A percentile compares a stretch with the other conserved stretches of the same genome.
These are phyloP conservation scores for Axea sp. DNA, from an alignment of 2,888 invertebrate genomes.

Conservation along the genomic window DNA sequence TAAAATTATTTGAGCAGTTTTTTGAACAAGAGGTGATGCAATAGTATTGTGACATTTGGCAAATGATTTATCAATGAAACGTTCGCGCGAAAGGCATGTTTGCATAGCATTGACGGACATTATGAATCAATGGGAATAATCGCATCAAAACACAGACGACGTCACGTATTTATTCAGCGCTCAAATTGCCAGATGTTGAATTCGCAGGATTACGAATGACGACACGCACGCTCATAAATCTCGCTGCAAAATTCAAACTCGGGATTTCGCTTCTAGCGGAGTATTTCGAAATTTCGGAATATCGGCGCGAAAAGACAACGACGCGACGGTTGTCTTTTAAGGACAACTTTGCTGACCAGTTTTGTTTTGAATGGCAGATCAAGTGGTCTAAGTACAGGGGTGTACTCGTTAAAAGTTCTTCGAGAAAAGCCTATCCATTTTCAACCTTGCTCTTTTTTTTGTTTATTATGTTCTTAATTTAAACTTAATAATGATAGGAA, in stretches of 20 bases:
- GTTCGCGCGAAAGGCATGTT: slow-evolving; percentile 19
- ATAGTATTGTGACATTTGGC: slow-evolving; percentile 5
- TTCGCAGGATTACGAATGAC: slow-evolving; percentile 37
- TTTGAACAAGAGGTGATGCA: neutral
- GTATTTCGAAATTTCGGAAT: slow-evolving; percentile 43
- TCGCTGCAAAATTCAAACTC: slow-evolving; percentile 26
- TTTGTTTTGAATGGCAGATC: slow-evolving; percentile 55
- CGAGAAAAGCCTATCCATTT: neutral
- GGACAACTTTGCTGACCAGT: slow-evolving; percentile 48
- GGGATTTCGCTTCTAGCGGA: slow-evolving; percentile 20
- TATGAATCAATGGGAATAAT: slow-evolving; percentile 55
- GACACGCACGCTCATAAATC: slow-evolving; percentile 50
- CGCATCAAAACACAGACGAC: slow-evolving; percentile 53
- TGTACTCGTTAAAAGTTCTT: slow-evolving; percentile 1
- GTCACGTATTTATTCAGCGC: slow-evolving; percentile 42
- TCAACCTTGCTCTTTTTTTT: no score
- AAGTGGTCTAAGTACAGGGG: slow-evolving; percentile 43
- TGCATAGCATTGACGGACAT: slow-evolving; percentile 12
- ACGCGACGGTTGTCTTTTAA: slow-evolving; percentile 47
- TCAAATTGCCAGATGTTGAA: slow-evolving; percentile 45
- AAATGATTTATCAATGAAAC: slow-evolving; percentile 36
- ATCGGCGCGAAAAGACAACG: slow-evolving; percentile 28
- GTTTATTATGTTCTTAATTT: neutral
- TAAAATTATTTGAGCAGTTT: neutral
- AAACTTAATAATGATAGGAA: no score